Percentiles rank a stretch among this genome's conserved stretches.
Evolutionary conservation across 53 echinoderm and acorn worm genomes (phyloP).

Genomic region (Arbacia lixula): DNA sequence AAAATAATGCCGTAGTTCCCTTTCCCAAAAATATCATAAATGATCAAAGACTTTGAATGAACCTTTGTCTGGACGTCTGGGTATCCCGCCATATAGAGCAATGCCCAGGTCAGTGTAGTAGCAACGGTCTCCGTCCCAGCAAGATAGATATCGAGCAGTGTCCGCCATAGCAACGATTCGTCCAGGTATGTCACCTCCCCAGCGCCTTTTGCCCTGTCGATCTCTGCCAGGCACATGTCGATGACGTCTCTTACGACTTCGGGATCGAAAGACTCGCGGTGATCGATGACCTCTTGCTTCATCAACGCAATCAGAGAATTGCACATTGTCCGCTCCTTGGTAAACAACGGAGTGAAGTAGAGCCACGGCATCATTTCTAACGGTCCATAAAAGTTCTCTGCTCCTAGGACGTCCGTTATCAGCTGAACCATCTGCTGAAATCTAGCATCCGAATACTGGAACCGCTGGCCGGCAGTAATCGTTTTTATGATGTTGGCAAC

Average conservation of each 20-base stretch:
- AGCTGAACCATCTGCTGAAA: constrained; percentile 51
- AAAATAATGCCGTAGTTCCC: too few relatives aligned
- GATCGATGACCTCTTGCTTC: constrained; percentile 64
- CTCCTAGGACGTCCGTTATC: constrained; percentile 41
- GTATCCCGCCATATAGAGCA: constrained; percentile 48
- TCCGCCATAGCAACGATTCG: constrained; percentile 35
- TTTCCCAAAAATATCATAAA: too few relatives aligned
- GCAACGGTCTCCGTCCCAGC: constrained; percentile 48
- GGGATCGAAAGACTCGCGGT: constrained; percentile 57
- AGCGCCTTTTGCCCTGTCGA: constrained; percentile 20
- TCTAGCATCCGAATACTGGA: constrained; percentile 46
- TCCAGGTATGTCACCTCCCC: constrained; percentile 20
- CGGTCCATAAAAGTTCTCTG: constrained; percentile 45
- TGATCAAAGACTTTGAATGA: too few relatives aligned
- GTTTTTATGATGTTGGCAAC: constrained; percentile 58
- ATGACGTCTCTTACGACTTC: constrained; percentile 71
- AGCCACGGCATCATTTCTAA: constrained; percentile 44
- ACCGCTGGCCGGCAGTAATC: constrained; percentile 51
- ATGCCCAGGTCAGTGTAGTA: constrained; percentile 36
- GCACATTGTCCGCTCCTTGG: constrained; percentile 43
- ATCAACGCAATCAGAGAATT: constrained; percentile 31
- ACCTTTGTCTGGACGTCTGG: constrained; percentile 46
- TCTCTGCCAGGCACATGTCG: constrained; percentile 68
- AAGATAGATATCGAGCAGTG: constrained; percentile 30
- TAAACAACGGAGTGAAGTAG: constrained; percentile 46